phyloP scores from a whole-genome alignment of 2,113 vertebrate species.

The Paralichthys olivaceus region DNA sequence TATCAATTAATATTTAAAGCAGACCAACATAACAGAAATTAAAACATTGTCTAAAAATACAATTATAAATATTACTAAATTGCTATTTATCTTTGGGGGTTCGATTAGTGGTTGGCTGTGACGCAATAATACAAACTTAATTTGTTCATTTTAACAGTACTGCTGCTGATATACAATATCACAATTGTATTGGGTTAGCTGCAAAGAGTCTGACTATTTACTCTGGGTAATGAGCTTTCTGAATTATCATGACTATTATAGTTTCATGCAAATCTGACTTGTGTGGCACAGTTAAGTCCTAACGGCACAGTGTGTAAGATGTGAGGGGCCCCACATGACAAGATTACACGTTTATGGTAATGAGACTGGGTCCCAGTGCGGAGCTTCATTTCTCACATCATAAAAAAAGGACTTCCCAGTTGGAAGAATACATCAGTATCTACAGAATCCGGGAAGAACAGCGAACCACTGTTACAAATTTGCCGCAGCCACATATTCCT shows the following conservation, averaged over 20 bases:
- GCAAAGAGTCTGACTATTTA: constrained; percentile 1
- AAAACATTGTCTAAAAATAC: too few relatives aligned
- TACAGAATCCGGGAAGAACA: constrained; percentile 18
- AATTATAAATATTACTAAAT: too few relatives aligned
- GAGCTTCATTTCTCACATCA: constrained; percentile 29
- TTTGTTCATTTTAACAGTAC: not conserved
- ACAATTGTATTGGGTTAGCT: not conserved
- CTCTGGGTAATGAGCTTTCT: constrained; percentile 12
- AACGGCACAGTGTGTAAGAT: constrained; percentile 15
- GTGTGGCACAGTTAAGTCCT: constrained; percentile 11
- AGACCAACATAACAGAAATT: too few relatives aligned
- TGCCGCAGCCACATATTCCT: constrained; percentile 42
- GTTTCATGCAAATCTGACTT: constrained; percentile 24
- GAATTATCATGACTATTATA: constrained; percentile 3
- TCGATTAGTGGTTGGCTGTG: too few relatives aligned
- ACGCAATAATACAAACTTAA: not conserved
- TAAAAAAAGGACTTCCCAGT: constrained; percentile 27
- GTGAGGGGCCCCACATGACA: constrained; percentile 20
- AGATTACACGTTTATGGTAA: constrained; percentile 52
- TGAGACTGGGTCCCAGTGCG: constrained; percentile 2
- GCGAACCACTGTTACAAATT: constrained; percentile 26
- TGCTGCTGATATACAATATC: not conserved
- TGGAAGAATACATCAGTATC: constrained; percentile 28
- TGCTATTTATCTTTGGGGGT: too few relatives aligned
- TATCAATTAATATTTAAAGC: too few relatives aligned